Evolutionary conservation across 2,888 invertebrate species (phyloP), one percentile per base, ranked within the genome.

Genomic region (Spilarctia lutea): DNA sequence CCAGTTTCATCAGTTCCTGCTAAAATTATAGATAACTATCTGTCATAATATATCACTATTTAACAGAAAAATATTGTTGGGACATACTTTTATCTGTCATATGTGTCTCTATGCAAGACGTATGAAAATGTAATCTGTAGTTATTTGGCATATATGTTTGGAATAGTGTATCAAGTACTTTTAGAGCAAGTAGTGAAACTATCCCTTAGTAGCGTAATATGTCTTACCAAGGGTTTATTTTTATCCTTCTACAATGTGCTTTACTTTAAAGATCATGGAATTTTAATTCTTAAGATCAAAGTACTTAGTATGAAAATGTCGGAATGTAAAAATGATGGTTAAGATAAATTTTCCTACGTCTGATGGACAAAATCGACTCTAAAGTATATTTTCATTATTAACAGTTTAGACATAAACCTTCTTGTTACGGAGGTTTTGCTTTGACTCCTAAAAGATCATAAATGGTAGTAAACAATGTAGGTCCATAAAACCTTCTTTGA

Each of bases 401-500:
- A 3, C 20, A 18, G 0, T 6, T 4, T 18, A 48, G 48, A 18
- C 18, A 6, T 48, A 48, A 6, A 20, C 48, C 16, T 18, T 3
- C n/a, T 48, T 6, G 0, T 18, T 18, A 48, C 18, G 10, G 6
- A 48, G 48, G 48, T 48, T 48, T 48, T 13, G 6, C 16, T 45
- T 45, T 45, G 48, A 1, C 16, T 48, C 7, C 20, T 7, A 18
- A 48, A 48, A 20, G 48, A 45, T 45, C 1, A 63, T 63, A 30
- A 63, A 63, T 30, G 63, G 63, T 39, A 11, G n/a, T 39, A 66
- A 13, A 39, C 24, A 68, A 68, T 42, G 30, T 68, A 18, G 8
- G 33, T 68, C 68, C 11, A 48, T 33, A 33, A 48, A 33, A 6
- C 4, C n/a, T 75, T 74, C 71, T 69, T n/a, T 68, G 60, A 75